A percentile compares a stretch with the other conserved stretches of the same genome.
Evolutionary conservation across 37 sponge, comb jelly and placozoan species (phyloP).

Genomic region (Hormiphora californensis): DNA sequence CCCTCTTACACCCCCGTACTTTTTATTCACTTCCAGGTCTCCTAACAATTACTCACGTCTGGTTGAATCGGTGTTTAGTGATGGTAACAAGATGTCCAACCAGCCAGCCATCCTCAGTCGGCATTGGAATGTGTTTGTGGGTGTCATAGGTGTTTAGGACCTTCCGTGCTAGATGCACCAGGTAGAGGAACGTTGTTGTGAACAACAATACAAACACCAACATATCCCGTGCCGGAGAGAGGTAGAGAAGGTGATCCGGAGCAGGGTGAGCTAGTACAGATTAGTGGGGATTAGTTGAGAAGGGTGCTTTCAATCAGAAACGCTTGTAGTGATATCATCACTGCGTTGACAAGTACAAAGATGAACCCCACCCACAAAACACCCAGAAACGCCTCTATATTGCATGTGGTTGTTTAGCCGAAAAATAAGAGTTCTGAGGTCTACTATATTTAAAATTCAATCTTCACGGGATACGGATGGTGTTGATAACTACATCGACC

Average conservation of each 20-base stretch:
- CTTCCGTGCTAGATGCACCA: neutral
- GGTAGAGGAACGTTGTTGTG: neutral
- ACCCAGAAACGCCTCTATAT: too few relatives aligned
- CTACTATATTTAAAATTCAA: too few relatives aligned
- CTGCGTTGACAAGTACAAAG: too few relatives aligned
- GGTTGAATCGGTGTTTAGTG: conserved; percentile 12
- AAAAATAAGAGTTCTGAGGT: too few relatives aligned
- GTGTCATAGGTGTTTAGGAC: neutral
- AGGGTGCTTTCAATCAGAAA: too few relatives aligned
- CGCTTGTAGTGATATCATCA: too few relatives aligned
- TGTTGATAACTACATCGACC: too few relatives aligned
- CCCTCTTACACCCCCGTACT: neutral
- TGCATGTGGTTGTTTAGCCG: too few relatives aligned
- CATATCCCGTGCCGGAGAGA: conserved; percentile 16
- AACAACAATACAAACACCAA: neutral
- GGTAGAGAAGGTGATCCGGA: too few relatives aligned
- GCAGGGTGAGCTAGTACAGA: neutral
- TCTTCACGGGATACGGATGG: too few relatives aligned
- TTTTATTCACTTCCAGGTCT: neutral
- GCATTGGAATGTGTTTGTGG: conserved; percentile 7
- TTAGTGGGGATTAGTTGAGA: too few relatives aligned
- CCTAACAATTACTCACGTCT: neutral
- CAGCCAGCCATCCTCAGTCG: conserved; percentile 19
- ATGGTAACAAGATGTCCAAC: conserved; percentile 20
- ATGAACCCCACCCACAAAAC: too few relatives aligned